A percentile compares a stretch with the other conserved stretches of the same genome.
Evolutionary conservation across 2,888 invertebrate genomes (phyloP).

Genomic region (Loripinus fragilis): DNA sequence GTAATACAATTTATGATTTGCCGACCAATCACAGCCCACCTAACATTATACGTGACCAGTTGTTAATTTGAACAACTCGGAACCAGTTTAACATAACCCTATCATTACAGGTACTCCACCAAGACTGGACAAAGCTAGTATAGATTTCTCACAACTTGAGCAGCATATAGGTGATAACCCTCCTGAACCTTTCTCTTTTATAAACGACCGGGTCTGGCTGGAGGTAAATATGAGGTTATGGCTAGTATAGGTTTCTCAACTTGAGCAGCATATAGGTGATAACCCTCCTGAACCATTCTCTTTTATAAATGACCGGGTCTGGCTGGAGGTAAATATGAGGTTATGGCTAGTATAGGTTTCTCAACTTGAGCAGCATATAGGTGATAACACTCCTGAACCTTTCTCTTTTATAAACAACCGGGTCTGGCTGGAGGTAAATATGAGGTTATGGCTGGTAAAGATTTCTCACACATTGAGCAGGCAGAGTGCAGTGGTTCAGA

Average conservation of each 20-base stretch:
- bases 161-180: slow-evolving; percentile 87
- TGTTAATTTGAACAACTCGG: no score
- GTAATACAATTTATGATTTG: no score
- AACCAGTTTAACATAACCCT: no score
- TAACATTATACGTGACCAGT: no score
- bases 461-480: slow-evolving; percentile 87
- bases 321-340: slow-evolving; percentile 88
- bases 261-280: slow-evolving; percentile 87
- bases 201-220: slow-evolving; percentile 91
- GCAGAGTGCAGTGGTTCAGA: no score
- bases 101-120: slow-evolving; percentile 92
- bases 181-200: slow-evolving; percentile 91
- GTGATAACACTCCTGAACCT: slow-evolving; percentile 89
- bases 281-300: slow-evolving; percentile 91
- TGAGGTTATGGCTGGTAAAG: slow-evolving; percentile 87
- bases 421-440: slow-evolving; percentile 91
- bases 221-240: no score
- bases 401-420: slow-evolving; percentile 91
- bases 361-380: no score
- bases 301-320: slow-evolving; percentile 90
- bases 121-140: slow-evolving; percentile 88
- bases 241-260: slow-evolving; percentile 88
- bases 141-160: slow-evolving; percentile 87
- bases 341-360: slow-evolving; percentile 89
- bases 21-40: no score